A percentile compares a stretch with the other conserved stretches of the same genome.
Conservation (phyloP, 2,797 vertebrate species). For the Austrolebias charrua region DNA sequence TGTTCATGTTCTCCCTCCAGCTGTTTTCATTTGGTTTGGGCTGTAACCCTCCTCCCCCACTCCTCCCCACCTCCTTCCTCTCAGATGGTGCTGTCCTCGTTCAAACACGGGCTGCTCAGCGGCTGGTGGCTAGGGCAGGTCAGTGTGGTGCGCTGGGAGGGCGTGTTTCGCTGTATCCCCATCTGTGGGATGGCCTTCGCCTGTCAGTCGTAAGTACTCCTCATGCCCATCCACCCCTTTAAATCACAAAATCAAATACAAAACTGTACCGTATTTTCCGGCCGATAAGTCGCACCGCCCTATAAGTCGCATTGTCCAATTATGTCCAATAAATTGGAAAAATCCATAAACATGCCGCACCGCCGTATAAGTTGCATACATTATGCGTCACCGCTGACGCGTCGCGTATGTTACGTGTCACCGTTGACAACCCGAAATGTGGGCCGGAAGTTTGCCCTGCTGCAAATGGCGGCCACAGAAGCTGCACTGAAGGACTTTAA, state of each 20-base stretch:
- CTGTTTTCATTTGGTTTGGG: conserved; percentile 69
- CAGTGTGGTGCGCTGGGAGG: conserved; percentile 91
- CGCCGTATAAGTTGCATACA: too few relatives aligned
- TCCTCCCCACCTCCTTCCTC: conserved; percentile 54
- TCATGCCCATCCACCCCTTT: conserved; percentile 43
- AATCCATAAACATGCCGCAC: too few relatives aligned
- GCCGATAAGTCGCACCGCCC: too few relatives aligned
- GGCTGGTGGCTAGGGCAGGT: conserved; percentile 91
- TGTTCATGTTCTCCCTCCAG: conserved; percentile 46
- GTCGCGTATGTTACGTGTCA: too few relatives aligned
- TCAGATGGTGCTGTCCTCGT: conserved; percentile 93
- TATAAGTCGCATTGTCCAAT: too few relatives aligned
- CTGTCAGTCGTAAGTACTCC: conserved; percentile 97
- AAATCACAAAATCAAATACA: conserved; percentile 21
- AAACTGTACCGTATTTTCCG: too few relatives aligned
- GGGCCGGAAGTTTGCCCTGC: too few relatives aligned
- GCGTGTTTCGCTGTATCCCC: conserved; percentile 97
- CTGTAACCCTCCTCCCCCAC: conserved; percentile 53
- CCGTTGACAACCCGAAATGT: too few relatives aligned
- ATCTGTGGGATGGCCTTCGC: conserved; percentile 99
- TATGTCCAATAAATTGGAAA: too few relatives aligned
- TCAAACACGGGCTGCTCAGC: conserved; percentile 92
- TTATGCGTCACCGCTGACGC: too few relatives aligned
- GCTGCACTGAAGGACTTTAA: too few relatives aligned
- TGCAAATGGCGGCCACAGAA: too few relatives aligned